These are phyloP conservation scores for Grammomys dolichurus DNA, from an alignment of 2,113 vertebrate species.

Conservation along the genomic window DNA sequence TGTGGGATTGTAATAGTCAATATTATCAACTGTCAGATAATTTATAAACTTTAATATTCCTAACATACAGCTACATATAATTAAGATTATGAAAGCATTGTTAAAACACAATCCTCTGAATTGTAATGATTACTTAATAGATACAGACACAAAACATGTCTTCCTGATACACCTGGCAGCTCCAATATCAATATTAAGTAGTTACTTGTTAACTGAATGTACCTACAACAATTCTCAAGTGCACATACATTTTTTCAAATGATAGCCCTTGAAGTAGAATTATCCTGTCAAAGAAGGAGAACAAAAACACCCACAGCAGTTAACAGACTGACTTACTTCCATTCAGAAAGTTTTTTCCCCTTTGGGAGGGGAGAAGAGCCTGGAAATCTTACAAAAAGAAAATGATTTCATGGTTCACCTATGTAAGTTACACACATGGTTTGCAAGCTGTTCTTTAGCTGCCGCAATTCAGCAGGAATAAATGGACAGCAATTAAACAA, in stretches of 20 bases:
- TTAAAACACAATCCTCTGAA: constrained; percentile 69
- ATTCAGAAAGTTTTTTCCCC: constrained; percentile 14
- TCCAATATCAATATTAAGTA: constrained; percentile 72
- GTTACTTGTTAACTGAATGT: constrained; percentile 75
- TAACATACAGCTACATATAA: constrained; percentile 57
- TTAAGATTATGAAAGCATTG: constrained; percentile 69
- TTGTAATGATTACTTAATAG: constrained; percentile 70
- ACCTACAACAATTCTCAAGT: constrained; percentile 77
- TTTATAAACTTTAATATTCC: constrained; percentile 36
- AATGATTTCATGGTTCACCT: constrained; percentile 60
- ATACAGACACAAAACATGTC: constrained; percentile 68
- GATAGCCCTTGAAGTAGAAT: constrained; percentile 58
- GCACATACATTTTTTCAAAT: constrained; percentile 79
- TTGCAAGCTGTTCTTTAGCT: constrained; percentile 60
- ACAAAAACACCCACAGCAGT: not conserved
- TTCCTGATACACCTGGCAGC: constrained; percentile 72
- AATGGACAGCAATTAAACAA: constrained; percentile 69
- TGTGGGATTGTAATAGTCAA: not conserved
- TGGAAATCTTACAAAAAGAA: not conserved
- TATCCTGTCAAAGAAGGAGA: constrained; percentile 70
- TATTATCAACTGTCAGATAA: not conserved
- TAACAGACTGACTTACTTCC: constrained; percentile 32
- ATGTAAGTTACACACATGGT: constrained; percentile 25
- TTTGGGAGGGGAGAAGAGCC: not conserved
- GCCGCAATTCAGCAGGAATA: constrained; percentile 57